Base-by-base conservation (phyloP, 1,140 invertebrate genomes). In the Agrilus planipennis region DNA sequence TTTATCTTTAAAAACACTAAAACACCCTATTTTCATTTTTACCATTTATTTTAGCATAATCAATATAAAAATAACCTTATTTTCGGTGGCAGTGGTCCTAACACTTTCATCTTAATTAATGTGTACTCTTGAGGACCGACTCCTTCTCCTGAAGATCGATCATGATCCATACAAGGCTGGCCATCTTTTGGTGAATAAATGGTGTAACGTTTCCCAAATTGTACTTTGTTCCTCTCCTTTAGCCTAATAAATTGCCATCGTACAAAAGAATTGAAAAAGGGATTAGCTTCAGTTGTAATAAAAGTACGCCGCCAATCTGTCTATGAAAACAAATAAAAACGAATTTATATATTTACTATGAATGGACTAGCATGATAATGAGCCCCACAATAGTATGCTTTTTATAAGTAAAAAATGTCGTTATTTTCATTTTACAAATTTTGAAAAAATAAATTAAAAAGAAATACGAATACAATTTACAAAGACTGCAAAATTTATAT, bases 111-210 rank as follows among this genome's bases (percentile, higher is more conserved):
- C 68, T 99, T 99, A 35, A 99, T 83, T 1, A 99, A 68, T 4
- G 93, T 98, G 57, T 99, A 99, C 61, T 99, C 95, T 65, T 97
- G 93, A 6, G 93, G 90, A 0, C 88, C 94, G 30, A 98, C 93
- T 39, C 93, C 94, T 72, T 99, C 96, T 9, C 96, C 96, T 34
- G 79, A 74, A 18, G 84, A 79, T 51, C 96, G 73, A 65, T 99
- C 96, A 62, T 99, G 96, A 66, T 99, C 96, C 96, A 99, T 39
- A 61, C 96, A 99, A 2, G 96, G 95, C 61, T 99, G 96, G 21
- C 83, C 81, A 69, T 99, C 95, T 54, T 85, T 79, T 2, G 94
- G 93, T 1, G 94, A 98, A 66, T 81, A 99, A 47, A 99, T 90
- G 9, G 93, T 94, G 56, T 98, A 90, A 37, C 96, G 71, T 68